These are phyloP conservation scores for Brachionichthys hirsutus DNA, from an alignment of 2,113 vertebrate species.

Conservation along the genomic window DNA sequence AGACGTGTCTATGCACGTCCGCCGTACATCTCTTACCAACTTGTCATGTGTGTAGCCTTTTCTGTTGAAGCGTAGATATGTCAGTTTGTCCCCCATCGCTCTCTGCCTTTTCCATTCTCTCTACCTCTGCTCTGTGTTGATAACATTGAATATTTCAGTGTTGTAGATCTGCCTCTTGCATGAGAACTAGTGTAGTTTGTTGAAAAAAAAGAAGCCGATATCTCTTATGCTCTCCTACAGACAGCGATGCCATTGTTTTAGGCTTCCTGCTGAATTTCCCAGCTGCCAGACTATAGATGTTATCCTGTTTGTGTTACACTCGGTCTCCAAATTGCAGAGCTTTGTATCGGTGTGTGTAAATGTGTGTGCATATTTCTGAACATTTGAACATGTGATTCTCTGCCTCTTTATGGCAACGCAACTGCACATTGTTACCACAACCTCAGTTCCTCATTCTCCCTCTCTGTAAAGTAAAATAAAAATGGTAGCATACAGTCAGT, in stretches of 20 bases:
- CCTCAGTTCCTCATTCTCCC: conserved; percentile 13
- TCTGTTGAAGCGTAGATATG: conserved; percentile 34
- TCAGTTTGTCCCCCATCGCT: conserved; percentile 15
- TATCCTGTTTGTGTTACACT: conserved; percentile 58
- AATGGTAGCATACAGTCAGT: conserved; percentile 14
- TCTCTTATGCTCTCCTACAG: conserved; percentile 13
- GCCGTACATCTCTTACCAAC: conserved; percentile 39
- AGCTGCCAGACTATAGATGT: conserved; percentile 51
- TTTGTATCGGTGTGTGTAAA: conserved; percentile 9
- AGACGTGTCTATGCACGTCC: conserved; percentile 28
- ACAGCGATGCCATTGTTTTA: conserved; percentile 50
- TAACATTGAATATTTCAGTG: conserved; percentile 31
- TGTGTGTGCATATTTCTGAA: conserved; percentile 5
- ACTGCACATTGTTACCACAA: conserved; percentile 6
- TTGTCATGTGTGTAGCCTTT: conserved; percentile 47
- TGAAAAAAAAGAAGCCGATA: conserved; percentile 17
- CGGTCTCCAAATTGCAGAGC: conserved; percentile 42
- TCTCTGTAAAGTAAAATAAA: conserved; percentile 22
- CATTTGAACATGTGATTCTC: conserved; percentile 7
- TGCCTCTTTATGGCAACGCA: conserved; percentile 4
- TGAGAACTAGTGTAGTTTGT: conserved; percentile 6
- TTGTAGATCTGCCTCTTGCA: conserved; percentile 9
- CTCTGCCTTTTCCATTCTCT: conserved; percentile 9
- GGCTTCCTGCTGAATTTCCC: conserved; percentile 33
- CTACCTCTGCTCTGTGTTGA: conserved; percentile 20